Conservation (phyloP, 1,140 invertebrate genomes). For the Pachyrhynchus sulphureomaculatus region DNA sequence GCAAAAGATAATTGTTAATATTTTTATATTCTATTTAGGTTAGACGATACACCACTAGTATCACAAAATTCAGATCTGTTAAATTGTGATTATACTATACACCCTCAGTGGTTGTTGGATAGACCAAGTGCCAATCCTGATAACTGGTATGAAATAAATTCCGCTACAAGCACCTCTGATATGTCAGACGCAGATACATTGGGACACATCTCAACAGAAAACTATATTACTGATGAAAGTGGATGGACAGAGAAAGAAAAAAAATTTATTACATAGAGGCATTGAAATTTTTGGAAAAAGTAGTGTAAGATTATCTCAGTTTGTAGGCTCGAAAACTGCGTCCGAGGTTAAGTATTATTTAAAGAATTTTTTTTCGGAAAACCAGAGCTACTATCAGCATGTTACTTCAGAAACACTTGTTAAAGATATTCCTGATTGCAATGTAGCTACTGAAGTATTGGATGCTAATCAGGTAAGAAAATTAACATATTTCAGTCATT, state of each 20-base stretch:
- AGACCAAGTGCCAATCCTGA: constrained; percentile 55
- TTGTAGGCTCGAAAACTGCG: constrained; percentile 63
- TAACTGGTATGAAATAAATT: constrained; percentile 42
- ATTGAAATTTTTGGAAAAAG: constrained; percentile 67
- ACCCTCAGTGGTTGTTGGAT: constrained; percentile 68
- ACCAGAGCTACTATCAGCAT: constrained; percentile 8
- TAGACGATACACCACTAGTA: constrained; percentile 54
- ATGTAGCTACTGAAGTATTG: constrained; percentile 33
- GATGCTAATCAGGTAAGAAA: constrained; percentile 38
- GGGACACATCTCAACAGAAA: constrained; percentile 41
- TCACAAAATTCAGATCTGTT: constrained; percentile 57
- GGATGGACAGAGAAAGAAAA: constrained; percentile 60
- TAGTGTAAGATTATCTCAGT: constrained; percentile 61
- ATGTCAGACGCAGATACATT: constrained; percentile 23
- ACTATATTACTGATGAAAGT: constrained; percentile 47
- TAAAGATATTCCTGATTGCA: not conserved
- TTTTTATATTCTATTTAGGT: constrained; percentile 30
- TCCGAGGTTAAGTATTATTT: constrained; percentile 62
- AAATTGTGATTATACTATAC: constrained; percentile 63
- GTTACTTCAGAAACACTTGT: not conserved
- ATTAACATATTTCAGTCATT: no score
- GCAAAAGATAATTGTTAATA: no score
- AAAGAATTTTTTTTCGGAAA: constrained; percentile 49
- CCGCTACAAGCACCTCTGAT: constrained; percentile 13
- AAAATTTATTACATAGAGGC: constrained; percentile 59